Evolutionary conservation across 2,113 vertebrate genomes (phyloP).

Genomic region (Oreochromis aureus): DNA sequence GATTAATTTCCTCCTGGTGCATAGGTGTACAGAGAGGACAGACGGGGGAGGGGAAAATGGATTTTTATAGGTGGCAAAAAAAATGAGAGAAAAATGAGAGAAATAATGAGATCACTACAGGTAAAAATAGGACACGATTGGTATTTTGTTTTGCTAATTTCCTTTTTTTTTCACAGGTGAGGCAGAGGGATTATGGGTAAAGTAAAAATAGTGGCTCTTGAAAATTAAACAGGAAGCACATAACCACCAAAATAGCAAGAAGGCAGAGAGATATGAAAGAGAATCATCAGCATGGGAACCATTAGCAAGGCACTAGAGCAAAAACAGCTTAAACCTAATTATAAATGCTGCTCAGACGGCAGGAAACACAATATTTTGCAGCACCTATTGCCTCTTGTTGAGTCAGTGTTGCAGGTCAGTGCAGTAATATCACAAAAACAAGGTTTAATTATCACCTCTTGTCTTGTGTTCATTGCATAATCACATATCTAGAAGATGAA

Average conservation of each 20-base stretch:
- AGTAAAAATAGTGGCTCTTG: neutral
- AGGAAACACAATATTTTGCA: neutral
- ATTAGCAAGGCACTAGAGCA: neutral
- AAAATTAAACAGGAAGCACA: conserved; percentile 7
- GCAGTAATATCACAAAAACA: neutral
- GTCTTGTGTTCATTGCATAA: neutral
- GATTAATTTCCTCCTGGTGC: conserved; percentile 45
- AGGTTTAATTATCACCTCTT: conserved; percentile 16
- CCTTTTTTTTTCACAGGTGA: neutral
- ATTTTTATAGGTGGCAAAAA: neutral
- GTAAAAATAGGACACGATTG: conserved; percentile 15
- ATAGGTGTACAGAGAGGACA: conserved; percentile 26
- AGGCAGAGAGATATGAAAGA: neutral
- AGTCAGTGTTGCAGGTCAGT: neutral
- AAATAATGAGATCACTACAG: neutral
- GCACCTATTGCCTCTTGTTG: neutral
- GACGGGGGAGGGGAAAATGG: neutral
- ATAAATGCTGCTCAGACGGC: neutral
- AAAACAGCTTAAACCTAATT: neutral
- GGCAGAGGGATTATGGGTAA: neutral
- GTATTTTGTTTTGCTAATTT: conserved; percentile 32
- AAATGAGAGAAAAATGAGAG: neutral
- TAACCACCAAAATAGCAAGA: conserved; percentile 2
- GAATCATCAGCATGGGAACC: conserved; percentile 1
- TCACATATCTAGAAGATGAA: neutral